Base-by-base conservation (phyloP, 2,888 invertebrate genomes). In the Digitonthophagus gazella region DNA sequence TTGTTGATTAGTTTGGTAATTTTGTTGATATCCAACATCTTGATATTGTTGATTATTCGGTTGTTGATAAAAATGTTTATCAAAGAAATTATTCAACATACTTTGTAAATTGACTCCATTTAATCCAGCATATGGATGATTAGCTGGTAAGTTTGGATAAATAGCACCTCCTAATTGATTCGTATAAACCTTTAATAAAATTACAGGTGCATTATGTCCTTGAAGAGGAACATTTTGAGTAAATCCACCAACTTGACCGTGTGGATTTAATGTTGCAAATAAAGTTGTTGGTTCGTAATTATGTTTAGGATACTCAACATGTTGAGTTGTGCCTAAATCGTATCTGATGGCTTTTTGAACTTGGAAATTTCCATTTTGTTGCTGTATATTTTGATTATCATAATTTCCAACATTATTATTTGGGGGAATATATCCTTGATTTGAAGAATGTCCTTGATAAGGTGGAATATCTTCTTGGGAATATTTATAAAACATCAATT, bases 401-500 rank as follows among this genome's bases (percentile, higher is more conserved):
- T n/a, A n/a, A n/a, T n/a, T 44, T 71, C 19, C 16, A 16, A 57
- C 6, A 57, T 57, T 57, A 16, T 11, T 5, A 16, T 4, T 4
- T 15, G 1, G 57, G 57, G 4, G 57, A 16, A 57, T 6, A 57
- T 11, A 5, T 2, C n/a, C 57, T 5, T 57, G n/a, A 11, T 15
- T 44, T 5, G 15, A 68, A 5, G 54, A 16, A 8, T 73, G 69
- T 61, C 74, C 76, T 65, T 73, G 72, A 18, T 73, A 75, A 8
- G 85, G 73, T 2, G 87, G 86, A 70, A 89, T 88, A 75, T 90
- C 88, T 68, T 88, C 84, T 78, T 91, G 90, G 0, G 90, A 90
- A 78, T 91, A 91, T 2, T 90, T 91, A 76, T 90, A 91, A 71
- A 90, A 85, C 84, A 87, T 86, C 75, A 87, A 90, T 76, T 86